Evolutionary conservation across 2,797 vertebrate genomes (phyloP), one percentile per base, ranked within the genome.

Genomic region (Coracias cyanogaster): DNA sequence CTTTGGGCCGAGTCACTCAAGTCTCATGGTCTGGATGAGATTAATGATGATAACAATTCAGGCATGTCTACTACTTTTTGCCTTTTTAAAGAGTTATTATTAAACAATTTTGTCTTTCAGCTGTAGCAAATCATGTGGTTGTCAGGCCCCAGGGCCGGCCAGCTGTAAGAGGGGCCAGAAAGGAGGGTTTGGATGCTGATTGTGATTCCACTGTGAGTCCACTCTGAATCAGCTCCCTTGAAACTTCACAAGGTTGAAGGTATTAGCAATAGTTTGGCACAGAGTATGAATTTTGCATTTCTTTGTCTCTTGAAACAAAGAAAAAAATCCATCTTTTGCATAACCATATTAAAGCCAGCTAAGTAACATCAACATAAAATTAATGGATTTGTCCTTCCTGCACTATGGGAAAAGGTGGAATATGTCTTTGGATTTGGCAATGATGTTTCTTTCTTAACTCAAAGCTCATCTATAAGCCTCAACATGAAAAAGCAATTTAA

Each of bases 31-130:
- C 91, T 96, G 80, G 48, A 8, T 52, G 69, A 93, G 58, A 82
- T 74, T 86, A 81, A 94, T 61, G 94, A 95, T 95, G 95, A 83
- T 94, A 94, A 96, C 49, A 37, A 81, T 85, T 85, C 60, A 35
- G 79, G 61, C 15, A 20, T 82, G 16, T 67, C 96, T 86, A 6
- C 4, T 96, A 90, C 89, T 69, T 83, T 78, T 96, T 95, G 76
- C 89, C 49, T 90, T 51, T 29, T 81, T 96, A 22, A 88, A 86
- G 86, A 91, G 46, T 49, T 57, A 7, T 95, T 95, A 49, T 82
- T 86, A 89, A 97, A 97, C 93, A 97, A 93, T 92, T 74, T 21
- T 11, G n/a, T 90, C 96, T 97, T 98, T 97, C 87, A 97, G 35
- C 64, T 91, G 55, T 69, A 79, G 26, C 54, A 90, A 67, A 90